phyloP scores from a whole-genome alignment of 2,888 invertebrate species.

The Bruchidius siliquastri region DNA sequence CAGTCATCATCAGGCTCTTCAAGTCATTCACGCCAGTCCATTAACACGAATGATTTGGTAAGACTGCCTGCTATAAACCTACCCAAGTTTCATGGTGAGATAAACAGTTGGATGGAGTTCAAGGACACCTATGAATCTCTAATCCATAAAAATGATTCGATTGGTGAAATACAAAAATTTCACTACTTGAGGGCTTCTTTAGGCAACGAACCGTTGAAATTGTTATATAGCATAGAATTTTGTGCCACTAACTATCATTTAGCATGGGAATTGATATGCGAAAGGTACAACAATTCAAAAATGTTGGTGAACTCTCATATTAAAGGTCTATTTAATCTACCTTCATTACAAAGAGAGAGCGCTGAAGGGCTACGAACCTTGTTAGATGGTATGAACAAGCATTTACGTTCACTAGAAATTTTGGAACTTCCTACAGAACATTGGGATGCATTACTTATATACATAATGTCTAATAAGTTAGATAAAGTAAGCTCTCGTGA shows the following conservation, averaged over 20 bases:
- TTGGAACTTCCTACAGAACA: slow-evolving; percentile 14
- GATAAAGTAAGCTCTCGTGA: slow-evolving; percentile 8
- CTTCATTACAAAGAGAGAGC: slow-evolving; percentile 15
- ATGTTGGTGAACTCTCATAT: slow-evolving; percentile 21
- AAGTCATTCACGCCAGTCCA: no score
- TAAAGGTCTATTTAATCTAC: slow-evolving; percentile 17
- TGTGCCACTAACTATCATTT: slow-evolving; percentile 16
- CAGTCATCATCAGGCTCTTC: no score
- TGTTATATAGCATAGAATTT: slow-evolving; percentile 16
- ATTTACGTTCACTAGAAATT: slow-evolving; percentile 16
- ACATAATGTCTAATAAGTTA: slow-evolving; percentile 12
- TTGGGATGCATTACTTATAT: slow-evolving; percentile 21
- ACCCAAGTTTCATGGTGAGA: slow-evolving; percentile 12
- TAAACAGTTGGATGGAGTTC: slow-evolving; percentile 17
- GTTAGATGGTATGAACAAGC: slow-evolving; percentile 15
- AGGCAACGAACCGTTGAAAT: slow-evolving; percentile 13
- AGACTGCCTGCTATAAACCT: not conserved
- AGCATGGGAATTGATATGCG: slow-evolving; percentile 17
- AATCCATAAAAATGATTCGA: slow-evolving; percentile 10
- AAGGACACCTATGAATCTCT: slow-evolving; percentile 15
- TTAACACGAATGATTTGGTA: not conserved
- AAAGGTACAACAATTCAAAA: slow-evolving; percentile 19
- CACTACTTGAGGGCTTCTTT: slow-evolving; percentile 17
- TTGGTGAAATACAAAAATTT: slow-evolving; percentile 18
- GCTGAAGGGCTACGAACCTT: slow-evolving; percentile 13